These are phyloP conservation scores for Nycticebus coucang DNA, from an alignment of 2,113 vertebrate genomes.

Conservation along the genomic window DNA sequence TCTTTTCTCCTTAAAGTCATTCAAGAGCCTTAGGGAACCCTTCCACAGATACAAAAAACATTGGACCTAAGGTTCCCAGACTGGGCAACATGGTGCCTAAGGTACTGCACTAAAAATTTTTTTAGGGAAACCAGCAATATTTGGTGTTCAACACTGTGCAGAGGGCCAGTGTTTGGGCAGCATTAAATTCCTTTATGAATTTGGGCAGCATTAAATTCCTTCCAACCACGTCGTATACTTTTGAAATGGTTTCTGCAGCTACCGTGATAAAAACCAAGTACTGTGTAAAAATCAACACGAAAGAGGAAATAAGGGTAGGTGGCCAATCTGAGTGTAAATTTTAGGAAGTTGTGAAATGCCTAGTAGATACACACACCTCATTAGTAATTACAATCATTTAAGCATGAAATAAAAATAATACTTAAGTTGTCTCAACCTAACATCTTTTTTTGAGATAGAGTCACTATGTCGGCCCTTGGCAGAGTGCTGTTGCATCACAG, in stretches of 20 bases:
- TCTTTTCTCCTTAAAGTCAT: background rate
- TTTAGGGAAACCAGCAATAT: background rate
- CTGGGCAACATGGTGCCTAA: background rate
- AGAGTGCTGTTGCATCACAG: no score
- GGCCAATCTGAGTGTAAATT: background rate
- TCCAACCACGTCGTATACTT: background rate
- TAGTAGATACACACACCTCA: background rate
- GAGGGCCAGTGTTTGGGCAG: background rate
- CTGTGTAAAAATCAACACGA: background rate
- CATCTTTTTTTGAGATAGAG: background rate
- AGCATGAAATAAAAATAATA: background rate
- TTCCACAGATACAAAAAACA: background rate
- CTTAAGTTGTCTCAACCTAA: background rate
- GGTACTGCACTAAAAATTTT: background rate
- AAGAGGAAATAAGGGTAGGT: background rate
- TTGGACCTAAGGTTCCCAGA: background rate
- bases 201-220: background rate
- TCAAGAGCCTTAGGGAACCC: background rate
- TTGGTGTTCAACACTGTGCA: background rate
- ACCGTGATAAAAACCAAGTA: background rate
- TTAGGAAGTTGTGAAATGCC: background rate
- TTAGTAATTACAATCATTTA: background rate
- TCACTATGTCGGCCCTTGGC: no score
- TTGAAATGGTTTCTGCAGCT: background rate
- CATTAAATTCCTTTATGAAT: background rate